A percentile compares a stretch with the other conserved stretches of the same genome.
These are phyloP conservation scores for Patagioenas fasciata DNA, from an alignment of 2,113 vertebrate genomes.

Conservation along the genomic window DNA sequence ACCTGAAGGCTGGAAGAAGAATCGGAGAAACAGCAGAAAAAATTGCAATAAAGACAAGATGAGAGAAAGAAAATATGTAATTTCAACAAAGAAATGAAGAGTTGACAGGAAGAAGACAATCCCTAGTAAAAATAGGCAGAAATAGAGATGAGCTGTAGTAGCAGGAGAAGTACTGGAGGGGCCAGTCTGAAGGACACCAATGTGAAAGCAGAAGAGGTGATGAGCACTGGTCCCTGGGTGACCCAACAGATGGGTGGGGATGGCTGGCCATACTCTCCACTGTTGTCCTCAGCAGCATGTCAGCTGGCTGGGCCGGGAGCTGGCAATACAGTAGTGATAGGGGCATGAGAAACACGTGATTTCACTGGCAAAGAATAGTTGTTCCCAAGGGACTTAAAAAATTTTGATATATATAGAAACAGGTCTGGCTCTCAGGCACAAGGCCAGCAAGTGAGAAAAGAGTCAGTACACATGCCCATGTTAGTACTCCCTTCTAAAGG, in stretches of 20 bases:
- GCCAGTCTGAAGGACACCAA: neutral
- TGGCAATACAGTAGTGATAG: neutral
- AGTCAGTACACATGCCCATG: constrained; percentile 18
- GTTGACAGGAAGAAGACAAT: neutral
- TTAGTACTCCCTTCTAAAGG: neutral
- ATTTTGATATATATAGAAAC: constrained; percentile 56
- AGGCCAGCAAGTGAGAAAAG: constrained; percentile 36
- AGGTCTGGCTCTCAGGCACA: constrained; percentile 46
- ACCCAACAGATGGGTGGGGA: neutral
- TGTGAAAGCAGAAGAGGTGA: neutral
- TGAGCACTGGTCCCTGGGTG: neutral
- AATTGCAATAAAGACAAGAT: neutral
- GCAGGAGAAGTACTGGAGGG: neutral
- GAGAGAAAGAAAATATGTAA: neutral
- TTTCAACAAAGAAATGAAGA: neutral
- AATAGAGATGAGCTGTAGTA: neutral
- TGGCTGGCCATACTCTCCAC: neutral
- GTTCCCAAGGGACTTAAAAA: constrained; percentile 42
- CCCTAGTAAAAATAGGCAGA: neutral
- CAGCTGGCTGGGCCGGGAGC: neutral
- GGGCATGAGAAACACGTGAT: constrained; percentile 18
- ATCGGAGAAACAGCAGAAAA: neutral
- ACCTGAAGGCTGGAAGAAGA: neutral
- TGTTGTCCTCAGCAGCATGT: neutral
- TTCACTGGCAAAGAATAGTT: constrained; percentile 32